Evolutionary conservation across 2,113 vertebrate species (phyloP), one percentile per base, ranked within the genome.

Genomic region (Merops nubicus): DNA sequence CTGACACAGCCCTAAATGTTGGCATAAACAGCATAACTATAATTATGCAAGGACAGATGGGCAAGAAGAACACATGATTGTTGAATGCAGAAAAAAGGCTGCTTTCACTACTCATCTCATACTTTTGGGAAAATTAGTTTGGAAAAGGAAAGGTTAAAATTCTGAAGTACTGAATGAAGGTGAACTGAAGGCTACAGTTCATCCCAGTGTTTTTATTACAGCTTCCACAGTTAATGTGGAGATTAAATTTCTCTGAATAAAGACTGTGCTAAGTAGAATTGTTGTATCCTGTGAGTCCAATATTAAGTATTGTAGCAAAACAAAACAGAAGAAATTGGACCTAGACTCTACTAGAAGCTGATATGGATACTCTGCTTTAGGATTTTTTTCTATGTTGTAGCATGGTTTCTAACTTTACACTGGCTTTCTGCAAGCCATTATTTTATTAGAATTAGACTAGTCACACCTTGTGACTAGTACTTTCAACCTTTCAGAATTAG

Each of bases 161-260:
- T 48, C 13, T 69, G 38, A 89, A 88, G 84, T 88, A 93, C 25
- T 92, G 79, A 91, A 93, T 92, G 73, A 88, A 91, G 73, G 91
- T 94, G 89, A 97, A 94, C 78, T 96, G 86, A 97, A 94, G 94
- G 94, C 83, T 89, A 97, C 72, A 91, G 68, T 93, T 92, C 86
- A 79, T 83, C 48, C 34, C 51, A 79, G 40, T 10, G 10, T 89
- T 97, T 77, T 45, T 89, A 74, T 95, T 93, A 89, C 47, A 94
- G 59, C 59, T 86, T 94, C 69, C 80, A 91, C 79, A 93, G 86
- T 85, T 96, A 96, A 87, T 50, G 56, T 16, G 17, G 34, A 95
- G 91, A 97, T 97, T 95, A 88, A 90, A 95, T 98, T 97, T 98
- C 97, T 92, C 89, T 91, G 80, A 93, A 85, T 95, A 98, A 97